Evolutionary conservation across 1,140 invertebrate species (phyloP), one percentile per base, ranked within the genome.

Genomic region (Lordiphosa stackelbergi): DNA sequence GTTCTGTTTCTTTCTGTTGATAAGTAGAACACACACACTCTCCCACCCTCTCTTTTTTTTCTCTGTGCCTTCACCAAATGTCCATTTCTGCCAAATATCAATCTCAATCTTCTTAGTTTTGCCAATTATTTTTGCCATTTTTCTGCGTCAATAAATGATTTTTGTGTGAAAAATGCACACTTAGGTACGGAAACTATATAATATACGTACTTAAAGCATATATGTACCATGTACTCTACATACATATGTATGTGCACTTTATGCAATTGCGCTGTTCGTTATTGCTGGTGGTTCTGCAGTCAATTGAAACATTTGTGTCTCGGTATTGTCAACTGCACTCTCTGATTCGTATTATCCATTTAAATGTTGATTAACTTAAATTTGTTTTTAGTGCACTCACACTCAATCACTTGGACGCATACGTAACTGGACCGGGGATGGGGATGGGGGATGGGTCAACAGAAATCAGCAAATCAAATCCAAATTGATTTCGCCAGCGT

Each of bases 341-440:
- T 40, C 36, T 31, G 51, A 74, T 75, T 79, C 37, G 74, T 81
- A 71, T 79, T 79, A 81, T 79, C 75, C 75, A 79, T 79, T 79
- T 79, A 79, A 75, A 75, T 64, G 75, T 81, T 79, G 75, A 79
- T 79, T 79, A 79, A 81, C 75, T 79, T 79, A 71, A 79, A 79
- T 81, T 79, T 61, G 57, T 77, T 60, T 70, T 70, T 66, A 70
- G 64, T 70, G 75, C 74, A 60, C 71, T 79, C 59, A 72, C 36
- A 53, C 53, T 22, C 46, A 24, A 6, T 19, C 28, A 34, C 37
- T 40, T 40, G 31, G 24, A 24, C 41, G 31, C 51, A 51, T 73
- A 57, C 7, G 55, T 73, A 60, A 62, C 54, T 46, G 35, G 43
- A 42, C 41, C 52, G 9, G 7, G 16, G 5, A 12, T 40, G 22